A percentile compares a stretch with the other conserved stretches of the same genome.
Evolutionary conservation across 2,797 vertebrate species (phyloP).

Genomic region (Hafferia zeledoni): DNA sequence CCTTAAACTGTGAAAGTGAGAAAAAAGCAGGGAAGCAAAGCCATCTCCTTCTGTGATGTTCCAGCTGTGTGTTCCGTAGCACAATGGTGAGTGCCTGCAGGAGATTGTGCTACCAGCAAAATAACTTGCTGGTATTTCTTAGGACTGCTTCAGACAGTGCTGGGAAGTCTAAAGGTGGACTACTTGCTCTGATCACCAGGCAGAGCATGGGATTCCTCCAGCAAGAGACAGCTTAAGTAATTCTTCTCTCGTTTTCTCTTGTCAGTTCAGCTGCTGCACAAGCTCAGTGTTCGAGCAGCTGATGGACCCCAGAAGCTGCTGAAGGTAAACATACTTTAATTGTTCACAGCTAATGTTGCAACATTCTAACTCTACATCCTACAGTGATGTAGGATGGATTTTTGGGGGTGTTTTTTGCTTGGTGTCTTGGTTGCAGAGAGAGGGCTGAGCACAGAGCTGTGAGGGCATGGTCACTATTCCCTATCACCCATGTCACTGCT

Average conservation of each 20-base stretch:
- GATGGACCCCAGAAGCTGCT: constrained; percentile 93
- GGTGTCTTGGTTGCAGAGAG: not conserved
- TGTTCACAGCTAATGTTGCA: not conserved
- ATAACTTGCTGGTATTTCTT: not conserved
- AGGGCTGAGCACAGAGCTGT: not conserved
- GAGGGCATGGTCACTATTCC: not conserved
- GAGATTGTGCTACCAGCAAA: not conserved
- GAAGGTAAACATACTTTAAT: constrained; percentile 69
- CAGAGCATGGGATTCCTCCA: not conserved
- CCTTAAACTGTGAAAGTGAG: not conserved
- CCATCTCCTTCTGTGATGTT: not conserved
- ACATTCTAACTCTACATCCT: not conserved
- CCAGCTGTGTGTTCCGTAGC: accelerated
- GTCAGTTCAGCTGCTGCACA: constrained; percentile 95
- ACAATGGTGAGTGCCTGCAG: not conserved
- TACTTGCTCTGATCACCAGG: not conserved
- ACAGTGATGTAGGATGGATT: accelerated
- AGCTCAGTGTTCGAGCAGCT: constrained; percentile 92
- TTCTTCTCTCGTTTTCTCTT: not conserved
- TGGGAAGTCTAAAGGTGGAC: not conserved
- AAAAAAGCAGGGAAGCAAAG: not conserved
- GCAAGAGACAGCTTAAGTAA: not conserved
- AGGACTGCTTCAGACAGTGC: not conserved
- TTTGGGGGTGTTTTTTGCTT: not conserved
- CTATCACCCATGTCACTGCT: accelerated